Conservation (phyloP, 2,888 invertebrate species). For the Clepsis dumicolana region DNA sequence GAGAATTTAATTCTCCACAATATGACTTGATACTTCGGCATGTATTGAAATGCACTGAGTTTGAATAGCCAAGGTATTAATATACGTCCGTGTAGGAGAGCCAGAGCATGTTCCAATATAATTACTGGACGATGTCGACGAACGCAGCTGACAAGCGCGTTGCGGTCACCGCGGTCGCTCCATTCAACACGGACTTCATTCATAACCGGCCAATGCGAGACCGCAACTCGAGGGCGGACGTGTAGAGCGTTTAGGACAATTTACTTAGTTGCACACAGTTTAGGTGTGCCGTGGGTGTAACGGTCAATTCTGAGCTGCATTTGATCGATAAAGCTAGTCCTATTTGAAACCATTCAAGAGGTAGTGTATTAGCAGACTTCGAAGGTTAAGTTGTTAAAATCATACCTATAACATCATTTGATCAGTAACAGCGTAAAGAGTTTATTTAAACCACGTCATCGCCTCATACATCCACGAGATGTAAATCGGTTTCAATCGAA, state of each 20-base stretch:
- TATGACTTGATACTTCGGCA: neutral
- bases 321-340: neutral
- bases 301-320: neutral
- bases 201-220: slow-evolving; percentile 55
- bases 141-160: slow-evolving; percentile 50
- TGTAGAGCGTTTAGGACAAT: slow-evolving; percentile 63
- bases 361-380: neutral
- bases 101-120: slow-evolving; percentile 19
- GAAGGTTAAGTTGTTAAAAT: slow-evolving; percentile 1
- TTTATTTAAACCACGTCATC: slow-evolving; percentile 28
- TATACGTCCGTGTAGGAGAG: neutral
- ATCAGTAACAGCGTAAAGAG: neutral
- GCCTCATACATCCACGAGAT: slow-evolving; percentile 13
- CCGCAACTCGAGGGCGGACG: slow-evolving; percentile 56
- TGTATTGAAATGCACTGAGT: neutral
- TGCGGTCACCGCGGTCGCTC: slow-evolving; percentile 67
- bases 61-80: neutral
- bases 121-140: slow-evolving; percentile 40
- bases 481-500: slow-evolving; percentile 35
- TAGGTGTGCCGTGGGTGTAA: slow-evolving; percentile 30
- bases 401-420: neutral
- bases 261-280: slow-evolving; percentile 54
- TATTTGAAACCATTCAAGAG: neutral
- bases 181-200: slow-evolving; percentile 65
- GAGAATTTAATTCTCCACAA: too few species aligned